These are phyloP conservation scores for Arvicanthis niloticus DNA, from an alignment of 2,113 vertebrate genomes.

Conservation along the genomic window DNA sequence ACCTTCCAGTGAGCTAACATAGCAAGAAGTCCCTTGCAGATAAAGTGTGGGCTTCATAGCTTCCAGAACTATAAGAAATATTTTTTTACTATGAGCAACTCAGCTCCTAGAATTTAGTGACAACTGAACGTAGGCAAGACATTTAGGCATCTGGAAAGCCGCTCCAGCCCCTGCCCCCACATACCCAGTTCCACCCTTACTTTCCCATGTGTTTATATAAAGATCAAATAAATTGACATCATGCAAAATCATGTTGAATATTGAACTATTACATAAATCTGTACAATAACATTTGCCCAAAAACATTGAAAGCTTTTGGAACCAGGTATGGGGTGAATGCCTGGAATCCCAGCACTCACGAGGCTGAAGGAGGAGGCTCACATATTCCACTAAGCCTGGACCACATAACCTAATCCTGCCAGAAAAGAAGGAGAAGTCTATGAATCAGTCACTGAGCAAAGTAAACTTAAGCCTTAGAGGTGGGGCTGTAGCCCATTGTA, in stretches of 20 bases:
- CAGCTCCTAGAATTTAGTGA: not conserved
- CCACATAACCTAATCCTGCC: not conserved
- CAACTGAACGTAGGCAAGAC: not conserved
- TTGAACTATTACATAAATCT: not conserved
- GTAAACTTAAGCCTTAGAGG: not conserved
- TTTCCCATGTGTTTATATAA: not conserved
- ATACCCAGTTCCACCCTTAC: not conserved
- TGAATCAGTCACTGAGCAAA: not conserved
- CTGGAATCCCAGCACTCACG: not conserved
- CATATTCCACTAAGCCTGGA: not conserved
- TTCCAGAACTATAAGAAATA: not conserved
- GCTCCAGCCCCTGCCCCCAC: rapidly evolving
- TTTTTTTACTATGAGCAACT: not conserved
- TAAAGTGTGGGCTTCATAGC: not conserved
- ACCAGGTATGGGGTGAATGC: not conserved
- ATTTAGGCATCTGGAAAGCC: not conserved
- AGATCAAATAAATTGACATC: not conserved
- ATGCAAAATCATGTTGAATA: not conserved
- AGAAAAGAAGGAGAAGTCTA: not conserved
- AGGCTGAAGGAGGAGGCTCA: too few relatives aligned
- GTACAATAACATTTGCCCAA: not conserved
- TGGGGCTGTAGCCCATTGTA: not conserved
- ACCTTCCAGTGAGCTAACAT: not conserved
- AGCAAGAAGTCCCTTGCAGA: not conserved
- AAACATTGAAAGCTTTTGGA: not conserved